Percentiles rank a stretch among this genome's conserved stretches.
These are phyloP conservation scores for Drosophila jambulina DNA, from an alignment of 1,140 invertebrate species.

Conservation along the genomic window DNA sequence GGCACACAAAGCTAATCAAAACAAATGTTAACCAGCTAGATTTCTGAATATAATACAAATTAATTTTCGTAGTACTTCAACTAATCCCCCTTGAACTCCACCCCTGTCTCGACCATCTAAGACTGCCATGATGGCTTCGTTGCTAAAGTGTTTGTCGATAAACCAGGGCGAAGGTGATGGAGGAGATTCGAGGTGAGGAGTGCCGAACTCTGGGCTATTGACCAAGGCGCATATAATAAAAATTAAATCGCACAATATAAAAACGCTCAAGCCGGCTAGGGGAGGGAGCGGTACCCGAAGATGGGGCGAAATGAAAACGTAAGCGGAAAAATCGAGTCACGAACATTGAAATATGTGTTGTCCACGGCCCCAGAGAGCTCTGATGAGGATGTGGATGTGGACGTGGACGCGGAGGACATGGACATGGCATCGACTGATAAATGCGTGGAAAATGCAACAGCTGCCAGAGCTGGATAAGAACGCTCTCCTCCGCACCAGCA, in stretches of 20 bases:
- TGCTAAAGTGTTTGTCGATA: constrained; percentile 76
- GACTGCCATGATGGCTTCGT: constrained; percentile 54
- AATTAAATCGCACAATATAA: constrained; percentile 81
- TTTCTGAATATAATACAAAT: no score
- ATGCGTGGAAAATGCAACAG: constrained; percentile 84
- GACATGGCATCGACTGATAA: constrained; percentile 71
- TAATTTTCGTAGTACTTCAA: not conserved
- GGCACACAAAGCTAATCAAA: not conserved
- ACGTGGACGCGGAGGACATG: constrained; percentile 52
- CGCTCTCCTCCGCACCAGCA: constrained; percentile 17
- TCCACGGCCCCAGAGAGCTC: constrained; percentile 59
- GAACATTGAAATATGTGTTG: constrained; percentile 82
- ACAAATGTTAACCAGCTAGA: not conserved
- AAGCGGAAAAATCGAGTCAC: constrained; percentile 76
- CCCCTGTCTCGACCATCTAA: constrained; percentile 35
- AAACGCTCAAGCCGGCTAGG: constrained; percentile 53
- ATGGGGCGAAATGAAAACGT: constrained; percentile 62
- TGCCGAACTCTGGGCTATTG: constrained; percentile 54
- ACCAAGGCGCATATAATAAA: constrained; percentile 78
- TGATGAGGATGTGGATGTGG: constrained; percentile 68
- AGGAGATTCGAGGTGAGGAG: not conserved
- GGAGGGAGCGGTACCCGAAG: not conserved
- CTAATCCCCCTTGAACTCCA: not conserved
- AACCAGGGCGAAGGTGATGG: constrained; percentile 63
- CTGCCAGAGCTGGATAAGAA: constrained; percentile 75